Evolutionary conservation across 2,888 invertebrate species (phyloP).

Genomic region (Agonopterix arenella): DNA sequence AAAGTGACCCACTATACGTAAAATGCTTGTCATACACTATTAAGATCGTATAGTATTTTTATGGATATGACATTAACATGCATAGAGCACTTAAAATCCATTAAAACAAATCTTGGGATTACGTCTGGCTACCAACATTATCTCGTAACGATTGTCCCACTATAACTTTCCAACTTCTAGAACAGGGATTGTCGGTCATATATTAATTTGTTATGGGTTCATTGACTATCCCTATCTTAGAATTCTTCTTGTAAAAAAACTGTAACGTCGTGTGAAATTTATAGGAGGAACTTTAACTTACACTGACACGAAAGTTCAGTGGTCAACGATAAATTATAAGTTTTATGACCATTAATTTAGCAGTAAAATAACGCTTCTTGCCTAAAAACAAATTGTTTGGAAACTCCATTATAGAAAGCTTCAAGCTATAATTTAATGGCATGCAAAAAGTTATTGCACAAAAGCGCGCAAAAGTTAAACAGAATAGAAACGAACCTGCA

Average conservation of each 20-base stretch:
- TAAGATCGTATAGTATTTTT: constrained; percentile 35
- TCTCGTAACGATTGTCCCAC: constrained; percentile 38
- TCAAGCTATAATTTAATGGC: too few species aligned
- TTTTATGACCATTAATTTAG: too few species aligned
- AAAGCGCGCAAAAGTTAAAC: neutral
- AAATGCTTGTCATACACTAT: constrained; percentile 23
- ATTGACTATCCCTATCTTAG: constrained; percentile 36
- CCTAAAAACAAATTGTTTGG: too few species aligned
- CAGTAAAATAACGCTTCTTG: too few species aligned
- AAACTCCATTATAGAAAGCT: too few species aligned
- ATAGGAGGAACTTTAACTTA: neutral
- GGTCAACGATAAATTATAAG: too few species aligned
- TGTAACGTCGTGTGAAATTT: constrained; percentile 10
- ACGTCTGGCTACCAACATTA: constrained; percentile 44
- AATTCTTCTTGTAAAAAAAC: constrained; percentile 27
- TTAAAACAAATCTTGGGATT: constrained; percentile 58
- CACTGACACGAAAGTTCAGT: neutral
- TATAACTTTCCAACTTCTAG: constrained; percentile 41
- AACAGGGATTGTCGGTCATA: constrained; percentile 27
- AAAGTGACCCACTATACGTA: neutral
- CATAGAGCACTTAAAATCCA: constrained; percentile 59
- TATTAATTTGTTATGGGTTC: constrained; percentile 43
- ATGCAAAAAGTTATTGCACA: neutral
- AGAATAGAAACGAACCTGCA: constrained; percentile 47
- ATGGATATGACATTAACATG: constrained; percentile 53